Evolutionary conservation across 2,113 vertebrate species (phyloP), one percentile per base, ranked within the genome.

Genomic region (Rhinoptilus africanus): DNA sequence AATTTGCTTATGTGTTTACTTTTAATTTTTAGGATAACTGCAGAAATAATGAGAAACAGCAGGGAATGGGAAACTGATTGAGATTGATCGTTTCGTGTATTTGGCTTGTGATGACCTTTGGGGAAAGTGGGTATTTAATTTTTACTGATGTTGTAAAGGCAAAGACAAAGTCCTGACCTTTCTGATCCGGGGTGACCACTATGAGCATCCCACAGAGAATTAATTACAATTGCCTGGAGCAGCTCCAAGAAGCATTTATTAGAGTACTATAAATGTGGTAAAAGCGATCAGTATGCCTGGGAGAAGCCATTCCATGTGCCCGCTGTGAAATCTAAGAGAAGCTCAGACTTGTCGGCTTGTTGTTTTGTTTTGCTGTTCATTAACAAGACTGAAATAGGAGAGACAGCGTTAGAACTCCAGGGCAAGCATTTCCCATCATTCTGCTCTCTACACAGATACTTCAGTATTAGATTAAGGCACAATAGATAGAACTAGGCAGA

Each of bases 111-210:
- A 69, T 88, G 91, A 96, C 96, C 96, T 97, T 96, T 85, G 84
- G 59, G 84, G 89, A 95, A 94, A 95, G 85, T 64, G 74, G 47
- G 59, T 68, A 85, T 97, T 97, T 97, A 95, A 96, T 96, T 97
- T 97, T 95, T 96, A 97, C 95, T 94, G 89, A 89, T 96, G 91
- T 88, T 96, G 89, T 96, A 96, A 91, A 97, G 93, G 86, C 94
- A 91, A 88, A 95, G 92, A 88, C 90, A 89, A 92, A 91, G 90
- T 89, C 93, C 88, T 96, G 96, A 96, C 95, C 96, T 95, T 94
- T 95, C 92, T 86, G 93, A 93, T 96, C 85, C 28, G 4, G 48
- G 92, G 91, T 95, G 89, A 94, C 88, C 80, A 95, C 97, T 96
- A 92, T 64, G 77, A 96, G 74, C 86, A 96, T 94, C 93, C 94